Base-by-base conservation (phyloP, 2,797 vertebrate genomes). In the Sorex maritimensis region DNA sequence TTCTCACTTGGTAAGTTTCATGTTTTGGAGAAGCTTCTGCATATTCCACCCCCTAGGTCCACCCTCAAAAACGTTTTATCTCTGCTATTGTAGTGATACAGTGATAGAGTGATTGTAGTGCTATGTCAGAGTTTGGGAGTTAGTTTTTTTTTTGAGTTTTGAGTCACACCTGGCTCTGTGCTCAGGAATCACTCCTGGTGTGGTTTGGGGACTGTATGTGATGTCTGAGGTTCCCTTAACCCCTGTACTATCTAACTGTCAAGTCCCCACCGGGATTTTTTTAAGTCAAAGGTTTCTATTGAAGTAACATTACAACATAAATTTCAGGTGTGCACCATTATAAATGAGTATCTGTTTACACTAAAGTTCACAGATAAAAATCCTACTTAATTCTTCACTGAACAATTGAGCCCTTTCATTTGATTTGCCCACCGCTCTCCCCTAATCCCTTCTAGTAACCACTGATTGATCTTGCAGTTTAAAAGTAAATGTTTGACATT, bases 1-100 rank as follows among this genome's bases (percentile, higher is more conserved):
- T 99, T 99, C 97, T 99, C 99, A 49, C 98, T 99, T 2, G 99
- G 99, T 99, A 98, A 14, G 97, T 96, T 88, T 41, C 52, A 23
- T 4, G 4, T 10, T 9, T 71, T 5, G 44, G 73, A 4, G 8
- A 1, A 30, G 14, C 21, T n/a, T 69, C 19, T 26, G 34, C 5
- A 12, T 14, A 0, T 6, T 28, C 75, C 24, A 12, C 5, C 12
- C 34, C 28, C 9, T 90, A 41, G 5, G 13, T 6, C 55, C 6
- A 19, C 30, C 24, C 2, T 23, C 86, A n/a, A 19, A 61, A 61
- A 44, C 2, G 58, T 61, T 23, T 61, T 21, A 61, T 23, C 6
- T 61, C 58, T 61, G 6, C 15, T 61, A 23, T 61, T 61, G 19
- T 15, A 61, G 21, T 61, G 58, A 34, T 34, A 34, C 34, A 34